These are phyloP conservation scores for Volucella zonaria DNA, from an alignment of 2,888 invertebrate species.

Conservation along the genomic window DNA sequence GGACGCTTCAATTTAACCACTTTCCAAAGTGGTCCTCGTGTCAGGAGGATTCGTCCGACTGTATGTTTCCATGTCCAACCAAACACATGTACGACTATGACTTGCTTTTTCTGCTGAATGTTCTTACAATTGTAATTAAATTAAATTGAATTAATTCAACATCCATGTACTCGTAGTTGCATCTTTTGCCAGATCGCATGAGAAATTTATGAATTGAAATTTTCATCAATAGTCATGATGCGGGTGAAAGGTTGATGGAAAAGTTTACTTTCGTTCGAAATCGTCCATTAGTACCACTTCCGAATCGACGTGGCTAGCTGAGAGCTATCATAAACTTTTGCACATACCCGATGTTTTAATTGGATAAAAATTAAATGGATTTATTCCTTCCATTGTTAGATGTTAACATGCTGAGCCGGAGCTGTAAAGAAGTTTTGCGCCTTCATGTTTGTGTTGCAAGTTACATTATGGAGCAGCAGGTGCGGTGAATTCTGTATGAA, in stretches of 20 bases:
- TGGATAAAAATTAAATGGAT: neutral
- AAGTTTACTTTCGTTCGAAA: neutral
- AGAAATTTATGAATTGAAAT: conserved; percentile 40
- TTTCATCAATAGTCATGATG: conserved; percentile 45
- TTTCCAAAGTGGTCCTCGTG: neutral
- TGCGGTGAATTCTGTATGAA: no score
- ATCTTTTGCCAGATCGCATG: conserved; percentile 5
- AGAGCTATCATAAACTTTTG: conserved; percentile 2
- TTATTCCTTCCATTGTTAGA: no score
- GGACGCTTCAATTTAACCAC: conserved; percentile 28
- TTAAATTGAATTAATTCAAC: conserved; percentile 41
- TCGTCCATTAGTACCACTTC: conserved; percentile 17
- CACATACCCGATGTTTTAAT: conserved; percentile 2
- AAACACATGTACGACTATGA: neutral
- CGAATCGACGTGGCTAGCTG: neutral
- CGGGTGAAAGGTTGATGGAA: conserved; percentile 5
- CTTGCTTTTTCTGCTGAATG: neutral
- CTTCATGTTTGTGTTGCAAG: no score
- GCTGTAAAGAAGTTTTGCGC: no score
- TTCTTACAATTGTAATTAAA: conserved; percentile 13
- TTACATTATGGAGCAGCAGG: no score
- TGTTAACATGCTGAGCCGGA: no score
- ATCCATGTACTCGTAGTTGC: neutral
- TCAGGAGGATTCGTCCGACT: conserved; percentile 6
- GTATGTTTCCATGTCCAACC: conserved; percentile 5